These are phyloP conservation scores for Poecilia picta DNA, from an alignment of 2,797 vertebrate species.

Conservation along the genomic window DNA sequence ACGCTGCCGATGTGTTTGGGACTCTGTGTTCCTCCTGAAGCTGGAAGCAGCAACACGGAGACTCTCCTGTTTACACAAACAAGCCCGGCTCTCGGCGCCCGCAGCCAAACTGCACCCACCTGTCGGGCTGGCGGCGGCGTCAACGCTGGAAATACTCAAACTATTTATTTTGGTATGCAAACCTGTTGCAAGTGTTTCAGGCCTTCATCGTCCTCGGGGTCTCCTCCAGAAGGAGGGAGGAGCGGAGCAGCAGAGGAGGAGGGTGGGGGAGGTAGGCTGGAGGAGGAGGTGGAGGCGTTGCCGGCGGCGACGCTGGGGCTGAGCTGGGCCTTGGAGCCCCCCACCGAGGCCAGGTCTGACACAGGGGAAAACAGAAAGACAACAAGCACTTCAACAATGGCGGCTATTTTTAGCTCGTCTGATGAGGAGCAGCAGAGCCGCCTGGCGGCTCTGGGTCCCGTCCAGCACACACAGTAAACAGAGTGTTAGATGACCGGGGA, in stretches of 20 bases:
- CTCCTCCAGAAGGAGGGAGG: conserved; percentile 83
- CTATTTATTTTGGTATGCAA: conserved; percentile 11
- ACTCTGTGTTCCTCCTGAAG: neutral
- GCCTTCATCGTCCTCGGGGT: conserved; percentile 92
- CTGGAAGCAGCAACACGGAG: neutral
- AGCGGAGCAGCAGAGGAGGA: conserved; percentile 81
- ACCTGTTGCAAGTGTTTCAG: conserved; percentile 96
- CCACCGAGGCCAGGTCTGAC: conserved; percentile 62
- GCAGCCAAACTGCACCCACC: neutral
- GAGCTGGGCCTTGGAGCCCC: conserved; percentile 68
- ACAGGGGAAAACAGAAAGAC: conserved; percentile 18
- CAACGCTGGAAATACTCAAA: neutral
- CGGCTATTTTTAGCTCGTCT: conserved; percentile 26
- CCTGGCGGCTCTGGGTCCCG: conserved; percentile 39
- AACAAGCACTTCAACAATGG: conserved; percentile 40
- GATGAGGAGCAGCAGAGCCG: conserved; percentile 25
- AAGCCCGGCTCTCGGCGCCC: neutral
- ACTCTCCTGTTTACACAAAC: neutral
- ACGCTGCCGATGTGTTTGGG: neutral
- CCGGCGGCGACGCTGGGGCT: conserved; percentile 64
- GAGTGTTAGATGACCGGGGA: conserved; percentile 53
- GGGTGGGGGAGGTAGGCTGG: conserved; percentile 81
- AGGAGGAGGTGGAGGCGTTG: conserved; percentile 65
- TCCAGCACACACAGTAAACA: conserved; percentile 58
- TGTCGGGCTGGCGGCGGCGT: neutral